Conservation (phyloP, 1,140 invertebrate genomes). For the Bombus huntii region DNA sequence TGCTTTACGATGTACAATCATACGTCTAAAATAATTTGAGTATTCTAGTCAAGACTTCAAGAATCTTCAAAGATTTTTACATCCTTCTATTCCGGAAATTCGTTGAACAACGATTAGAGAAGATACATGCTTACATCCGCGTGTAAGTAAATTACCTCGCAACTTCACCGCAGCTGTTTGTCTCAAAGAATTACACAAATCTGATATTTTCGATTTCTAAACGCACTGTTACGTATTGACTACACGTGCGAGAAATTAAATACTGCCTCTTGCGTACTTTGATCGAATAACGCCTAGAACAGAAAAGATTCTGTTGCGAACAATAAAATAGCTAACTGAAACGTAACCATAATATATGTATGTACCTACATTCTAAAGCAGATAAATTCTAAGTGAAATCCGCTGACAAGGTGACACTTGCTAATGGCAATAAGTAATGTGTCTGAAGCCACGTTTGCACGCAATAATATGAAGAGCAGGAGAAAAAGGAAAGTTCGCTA, state of each 20-base stretch:
- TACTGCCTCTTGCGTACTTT: too few relatives aligned
- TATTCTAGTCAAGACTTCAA: not conserved
- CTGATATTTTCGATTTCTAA: not conserved
- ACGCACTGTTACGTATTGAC: not conserved
- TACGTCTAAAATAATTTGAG: not conserved
- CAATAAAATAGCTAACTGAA: too few relatives aligned
- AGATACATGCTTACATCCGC: constrained; percentile 24
- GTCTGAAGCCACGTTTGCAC: not conserved
- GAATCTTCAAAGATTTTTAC: constrained; percentile 14
- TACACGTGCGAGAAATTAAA: not conserved
- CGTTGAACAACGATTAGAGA: constrained; percentile 41
- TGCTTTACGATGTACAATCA: not conserved
- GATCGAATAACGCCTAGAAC: too few relatives aligned
- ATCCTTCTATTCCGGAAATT: constrained; percentile 46
- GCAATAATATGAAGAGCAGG: not conserved
- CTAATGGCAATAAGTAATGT: not conserved
- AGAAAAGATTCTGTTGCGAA: not conserved
- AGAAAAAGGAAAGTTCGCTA: not conserved
- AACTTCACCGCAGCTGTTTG: constrained; percentile 56
- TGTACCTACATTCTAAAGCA: too few relatives aligned
- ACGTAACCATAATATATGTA: too few relatives aligned
- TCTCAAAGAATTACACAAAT: not conserved
- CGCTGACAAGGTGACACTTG: not conserved
- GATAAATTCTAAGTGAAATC: not conserved
- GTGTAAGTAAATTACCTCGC: constrained; percentile 57